Conservation (phyloP, 1,140 invertebrate species). For the Trichomalopsis sarcophagae region DNA sequence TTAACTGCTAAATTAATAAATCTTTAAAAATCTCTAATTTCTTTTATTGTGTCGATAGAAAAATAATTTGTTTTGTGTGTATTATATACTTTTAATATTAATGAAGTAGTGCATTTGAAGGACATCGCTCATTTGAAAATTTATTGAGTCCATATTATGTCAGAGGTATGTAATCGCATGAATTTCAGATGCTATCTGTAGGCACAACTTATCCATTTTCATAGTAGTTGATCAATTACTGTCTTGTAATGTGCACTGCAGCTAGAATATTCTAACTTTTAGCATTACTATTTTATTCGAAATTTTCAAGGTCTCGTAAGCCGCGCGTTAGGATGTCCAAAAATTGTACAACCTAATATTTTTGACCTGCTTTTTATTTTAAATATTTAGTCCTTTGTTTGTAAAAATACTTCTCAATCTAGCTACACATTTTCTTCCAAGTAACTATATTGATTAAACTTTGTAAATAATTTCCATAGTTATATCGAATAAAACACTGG, state of each 20-base stretch:
- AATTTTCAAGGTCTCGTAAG: conserved; percentile 19
- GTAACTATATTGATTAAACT: not conserved
- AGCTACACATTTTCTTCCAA: not conserved
- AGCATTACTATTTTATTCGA: not conserved
- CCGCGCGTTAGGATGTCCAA: conserved; percentile 2
- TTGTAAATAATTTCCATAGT: not conserved
- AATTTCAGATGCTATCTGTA: too few species aligned
- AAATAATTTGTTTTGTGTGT: not conserved
- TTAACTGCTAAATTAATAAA: not conserved
- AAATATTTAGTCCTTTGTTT: not conserved
- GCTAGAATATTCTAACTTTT: not conserved
- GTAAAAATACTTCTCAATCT: not conserved
- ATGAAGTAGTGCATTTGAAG: not conserved
- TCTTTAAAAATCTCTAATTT: not conserved
- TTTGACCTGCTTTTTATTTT: too few species aligned
- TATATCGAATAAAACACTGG: not conserved
- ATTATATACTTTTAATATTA: not conserved
- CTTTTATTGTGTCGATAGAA: not conserved
- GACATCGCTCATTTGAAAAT: not conserved
- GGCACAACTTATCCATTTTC: too few species aligned
- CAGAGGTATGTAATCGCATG: too few species aligned
- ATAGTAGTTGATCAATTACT: not conserved
- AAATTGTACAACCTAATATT: not conserved
- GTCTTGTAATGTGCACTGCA: not conserved
- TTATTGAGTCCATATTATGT: not conserved